Conservation (phyloP, 92 coral and sea anemone species). For the Porites rus region DNA sequence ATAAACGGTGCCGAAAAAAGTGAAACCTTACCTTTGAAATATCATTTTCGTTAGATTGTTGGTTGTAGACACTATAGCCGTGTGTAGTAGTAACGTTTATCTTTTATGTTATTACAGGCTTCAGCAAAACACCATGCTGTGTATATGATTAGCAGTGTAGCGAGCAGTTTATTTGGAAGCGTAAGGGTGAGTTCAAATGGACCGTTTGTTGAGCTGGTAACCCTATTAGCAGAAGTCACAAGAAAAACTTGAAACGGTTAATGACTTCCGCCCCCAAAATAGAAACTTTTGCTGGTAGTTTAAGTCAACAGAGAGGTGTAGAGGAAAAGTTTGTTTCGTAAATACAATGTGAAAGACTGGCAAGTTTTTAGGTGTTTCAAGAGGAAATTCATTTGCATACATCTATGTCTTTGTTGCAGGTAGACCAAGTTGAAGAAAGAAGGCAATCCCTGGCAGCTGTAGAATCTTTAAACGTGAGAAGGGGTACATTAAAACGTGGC, state of each 20-base stretch:
- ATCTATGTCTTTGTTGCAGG: slow-evolving; percentile 38
- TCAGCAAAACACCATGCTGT: slow-evolving; percentile 83
- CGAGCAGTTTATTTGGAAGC: slow-evolving; percentile 85
- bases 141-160: slow-evolving; percentile 75
- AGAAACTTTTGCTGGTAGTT: no score
- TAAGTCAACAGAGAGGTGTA: no score
- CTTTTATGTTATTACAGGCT: slow-evolving; percentile 38
- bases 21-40: no score
- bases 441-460: slow-evolving; percentile 78
- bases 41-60: neutral
- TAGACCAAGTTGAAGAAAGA: slow-evolving; percentile 83
- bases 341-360: neutral
- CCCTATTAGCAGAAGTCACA: no score
- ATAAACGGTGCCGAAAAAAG: no score
- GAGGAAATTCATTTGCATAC: neutral
- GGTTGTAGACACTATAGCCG: neutral
- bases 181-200: slow-evolving; percentile 60
- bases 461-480: slow-evolving; percentile 29
- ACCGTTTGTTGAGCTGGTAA: no score
- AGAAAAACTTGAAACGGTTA: no score
- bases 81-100: neutral
- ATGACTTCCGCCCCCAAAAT: no score
- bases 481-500: slow-evolving; percentile 58
- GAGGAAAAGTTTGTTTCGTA: no score
- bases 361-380: neutral